Evolutionary conservation across 2,888 invertebrate genomes (phyloP), one percentile per base, ranked within the genome.

Genomic region (Ferdinandea cuprea): DNA sequence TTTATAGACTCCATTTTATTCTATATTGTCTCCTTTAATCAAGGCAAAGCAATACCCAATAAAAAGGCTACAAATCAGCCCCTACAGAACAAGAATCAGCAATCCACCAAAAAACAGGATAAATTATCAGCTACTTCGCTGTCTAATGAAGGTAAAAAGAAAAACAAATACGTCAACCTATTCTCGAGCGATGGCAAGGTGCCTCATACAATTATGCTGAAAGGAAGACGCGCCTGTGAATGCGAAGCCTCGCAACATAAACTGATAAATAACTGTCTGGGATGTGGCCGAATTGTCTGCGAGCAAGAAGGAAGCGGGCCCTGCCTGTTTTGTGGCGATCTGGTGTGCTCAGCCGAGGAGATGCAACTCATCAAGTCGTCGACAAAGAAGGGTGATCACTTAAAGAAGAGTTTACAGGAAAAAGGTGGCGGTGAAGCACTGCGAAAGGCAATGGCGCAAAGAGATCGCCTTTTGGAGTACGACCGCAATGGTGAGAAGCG

Each of bases 291-390:
- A 71, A 96, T 99, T 80, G 96, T 99, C 4, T 99, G 99, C 90
- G 93, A 93, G 68, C 98, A 98, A 91, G 99, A 99, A 92, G 99
- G 99, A 0, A 96, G 98, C 7, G 99, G 99, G 0, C 98, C 98
- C 0, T 99, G 99, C 89, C 93, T 98, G 48, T 98, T 95, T 89
- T 99, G 99, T 92, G 96, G 95, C 0, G 93, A 94, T 87, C 91
- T 97, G 89, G 99, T 99, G 0, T 95, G 95, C 87, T 95, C 95
- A 0, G 92, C 92, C 19, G 94, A 95, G 78, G 95, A 97, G 88
- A 93, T 93, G 87, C 93, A 93, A 83, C 91, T 95, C 80, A 91
- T 96, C 50, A 92, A 93, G 65, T 91, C 93, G 0, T 93, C 94
- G 52, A 93, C 94, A 0, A 95, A 95, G 87, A 94, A 95, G 63